Evolutionary conservation across 2,113 vertebrate species (phyloP), one percentile per base, ranked within the genome.

Genomic region (Gallinago jamesoni): DNA sequence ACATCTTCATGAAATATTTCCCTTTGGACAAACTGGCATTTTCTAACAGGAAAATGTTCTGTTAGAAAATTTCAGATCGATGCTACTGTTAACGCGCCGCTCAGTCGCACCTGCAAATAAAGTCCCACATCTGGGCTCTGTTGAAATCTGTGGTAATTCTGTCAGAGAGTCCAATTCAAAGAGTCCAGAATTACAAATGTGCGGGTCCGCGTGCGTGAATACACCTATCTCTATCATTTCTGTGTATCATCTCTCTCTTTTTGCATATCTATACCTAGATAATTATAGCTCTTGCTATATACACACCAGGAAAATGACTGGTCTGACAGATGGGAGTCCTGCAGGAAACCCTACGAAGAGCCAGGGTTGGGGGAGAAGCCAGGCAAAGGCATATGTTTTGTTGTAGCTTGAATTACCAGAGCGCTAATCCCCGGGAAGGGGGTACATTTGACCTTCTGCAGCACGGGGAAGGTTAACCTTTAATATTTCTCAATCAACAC

Each of bases 371-470:
- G 82, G 83, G 88, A 94, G 90, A 95, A 86, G 83, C 12, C 10
- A 96, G 60, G 86, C 83, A 84, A 96, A 95, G 94, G 96, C 96
- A 96, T 96, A 96, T 95, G 96, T 96, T 96, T 96, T 95, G 48
- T 75, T 92, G 90, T 81, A 92, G 86, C 93, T 96, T 90, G 94
- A 96, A 89, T 95, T 93, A 94, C 73, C 90, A 92, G 64, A 81
- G 80, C 86, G 64, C 79, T 95, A 93, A 96, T 93, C 77, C 83
- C 80, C 73, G 90, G 64, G 90, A 97, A 95, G 94, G 90, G 68
- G 83, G 79, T 84, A 90, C 68, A 75, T 95, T 82, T 94, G 93
- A 97, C 96, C 90, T 97, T 96, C 90, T 95, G 69, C 86, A 94
- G 76, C 79, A 90, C 11, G 37, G 35, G 47, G 47, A 90, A 95